Base-by-base conservation (phyloP, 1,140 invertebrate species). In the Babylonia areolata region DNA sequence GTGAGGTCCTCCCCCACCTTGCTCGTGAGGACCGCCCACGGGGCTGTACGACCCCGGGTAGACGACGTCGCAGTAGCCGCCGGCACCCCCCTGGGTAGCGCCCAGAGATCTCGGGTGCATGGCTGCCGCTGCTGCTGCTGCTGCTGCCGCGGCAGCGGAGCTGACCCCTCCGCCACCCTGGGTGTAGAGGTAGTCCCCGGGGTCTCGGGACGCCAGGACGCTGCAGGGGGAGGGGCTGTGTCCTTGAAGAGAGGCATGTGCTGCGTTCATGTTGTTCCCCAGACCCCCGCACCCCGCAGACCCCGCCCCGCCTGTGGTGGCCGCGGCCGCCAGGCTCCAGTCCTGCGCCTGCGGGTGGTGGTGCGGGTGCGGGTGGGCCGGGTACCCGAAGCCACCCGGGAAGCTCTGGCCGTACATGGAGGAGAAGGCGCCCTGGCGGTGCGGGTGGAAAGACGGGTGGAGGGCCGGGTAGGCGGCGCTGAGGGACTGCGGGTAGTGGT, bases 401-500 rank as follows among this genome's bases (percentile, higher is more conserved):
- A 81, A 80, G 31, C 87, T 79, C 42, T 86, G 82, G 1, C 80
- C 73, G 84, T 89, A 89, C 88, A 89, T 87, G 64, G 84, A 80
- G 31, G 88, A 86, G 83, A 89, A 88, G 42, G 87, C 81, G n/a
- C 64, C 28, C 35, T 89, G 88, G 84, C 87, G 84, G 81, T 69
- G 58, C 0, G 64, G 40, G 58, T 84, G 87, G 73, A 87, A 86
- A 17, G 82, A 39, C 46, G 84, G 88, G 81, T 73, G 64, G 11
- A 73, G 28, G 46, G 81, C 84, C 64, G 81, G 85, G 80, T 89
- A 87, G 35, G 86, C 69, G n/a, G 54, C 54, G 20, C 81, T 35
- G 28, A 89, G 85, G 71, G 81, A 81, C 35, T 87, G 87, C 15
- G 87, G 85, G 81, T 89, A 89, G 81, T 88, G 88, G 40, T 87